A percentile compares a stretch with the other conserved stretches of the same genome.
Evolutionary conservation across 1,140 invertebrate species (phyloP).

Genomic region (Nasonia giraulti): DNA sequence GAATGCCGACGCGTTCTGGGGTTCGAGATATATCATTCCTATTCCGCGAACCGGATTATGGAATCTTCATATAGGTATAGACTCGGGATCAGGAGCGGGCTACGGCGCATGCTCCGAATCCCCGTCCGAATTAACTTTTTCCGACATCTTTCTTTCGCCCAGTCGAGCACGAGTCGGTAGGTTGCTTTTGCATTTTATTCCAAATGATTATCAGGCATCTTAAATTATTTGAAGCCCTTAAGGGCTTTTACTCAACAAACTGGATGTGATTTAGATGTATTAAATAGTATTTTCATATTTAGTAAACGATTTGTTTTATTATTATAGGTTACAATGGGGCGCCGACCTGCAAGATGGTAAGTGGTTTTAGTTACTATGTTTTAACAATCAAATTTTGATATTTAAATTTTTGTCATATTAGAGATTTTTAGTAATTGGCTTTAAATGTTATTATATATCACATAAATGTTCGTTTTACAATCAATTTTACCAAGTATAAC

Average conservation of each 20-base stretch:
- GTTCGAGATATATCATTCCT: too few relatives aligned
- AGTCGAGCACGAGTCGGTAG: background rate
- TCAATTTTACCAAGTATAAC: background rate
- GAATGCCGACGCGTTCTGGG: too few relatives aligned
- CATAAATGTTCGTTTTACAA: background rate
- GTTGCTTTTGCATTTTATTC: constrained; percentile 25
- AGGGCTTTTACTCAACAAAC: background rate
- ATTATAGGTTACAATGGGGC: constrained; percentile 77
- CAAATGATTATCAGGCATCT: constrained; percentile 23
- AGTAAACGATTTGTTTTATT: constrained; percentile 43
- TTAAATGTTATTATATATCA: too few relatives aligned
- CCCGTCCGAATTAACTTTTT: background rate
- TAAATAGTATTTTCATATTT: constrained; percentile 33
- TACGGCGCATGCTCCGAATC: too few relatives aligned
- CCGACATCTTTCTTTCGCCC: constrained; percentile 40
- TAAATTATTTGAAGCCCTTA: background rate
- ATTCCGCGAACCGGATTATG: too few relatives aligned
- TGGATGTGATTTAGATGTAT: constrained; percentile 34
- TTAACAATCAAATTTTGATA: background rate
- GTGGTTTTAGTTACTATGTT: constrained; percentile 44
- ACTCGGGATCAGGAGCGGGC: too few relatives aligned
- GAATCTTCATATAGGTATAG: too few relatives aligned
- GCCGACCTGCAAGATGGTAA: constrained; percentile 84
- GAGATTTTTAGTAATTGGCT: too few relatives aligned
- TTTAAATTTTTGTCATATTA: background rate